Percentiles rank a stretch among this genome's conserved stretches.
These are phyloP conservation scores for Leucophenga montana DNA, from an alignment of 2,888 invertebrate species.

Conservation along the genomic window DNA sequence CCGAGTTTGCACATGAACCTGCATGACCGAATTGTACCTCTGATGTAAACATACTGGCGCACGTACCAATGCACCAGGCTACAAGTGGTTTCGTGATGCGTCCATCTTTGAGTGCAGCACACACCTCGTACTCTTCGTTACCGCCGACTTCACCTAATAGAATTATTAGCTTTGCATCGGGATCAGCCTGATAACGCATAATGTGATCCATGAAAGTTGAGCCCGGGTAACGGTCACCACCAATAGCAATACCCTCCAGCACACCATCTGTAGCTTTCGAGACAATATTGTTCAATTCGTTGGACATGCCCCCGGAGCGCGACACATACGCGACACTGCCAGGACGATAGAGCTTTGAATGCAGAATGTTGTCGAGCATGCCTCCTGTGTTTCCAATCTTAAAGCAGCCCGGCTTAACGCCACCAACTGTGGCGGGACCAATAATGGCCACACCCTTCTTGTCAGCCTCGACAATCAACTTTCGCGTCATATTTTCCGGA, in stretches of 20 bases:
- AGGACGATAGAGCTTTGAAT: constrained; percentile 96
- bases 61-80: constrained; percentile 98
- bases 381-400: constrained; percentile 99
- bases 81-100: constrained; percentile 94
- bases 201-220: constrained; percentile 99
- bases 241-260: constrained; percentile 97
- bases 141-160: constrained; percentile 99
- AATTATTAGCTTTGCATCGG: constrained; percentile 93
- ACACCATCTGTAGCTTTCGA: constrained; percentile 98
- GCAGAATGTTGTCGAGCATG: constrained; percentile 99
- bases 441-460: constrained; percentile 90
- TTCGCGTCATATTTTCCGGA: constrained; percentile 98
- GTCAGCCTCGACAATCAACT: constrained; percentile 88
- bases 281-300: constrained; percentile 98
- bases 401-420: constrained; percentile 98
- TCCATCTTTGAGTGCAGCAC: constrained; percentile 85
- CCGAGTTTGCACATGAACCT: constrained; percentile 96
- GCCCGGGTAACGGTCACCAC: constrained; percentile 98
- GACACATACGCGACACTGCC: constrained; percentile 99
- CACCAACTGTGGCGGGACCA: constrained; percentile 96
- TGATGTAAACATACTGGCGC: constrained; percentile 88
- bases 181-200: constrained; percentile 86
- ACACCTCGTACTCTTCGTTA: constrained; percentile 97
- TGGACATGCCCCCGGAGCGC: constrained; percentile 99
- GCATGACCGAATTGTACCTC: constrained; percentile 99